Base-by-base conservation (phyloP, 2,888 invertebrate species). In the Dryadula phaetusa region DNA sequence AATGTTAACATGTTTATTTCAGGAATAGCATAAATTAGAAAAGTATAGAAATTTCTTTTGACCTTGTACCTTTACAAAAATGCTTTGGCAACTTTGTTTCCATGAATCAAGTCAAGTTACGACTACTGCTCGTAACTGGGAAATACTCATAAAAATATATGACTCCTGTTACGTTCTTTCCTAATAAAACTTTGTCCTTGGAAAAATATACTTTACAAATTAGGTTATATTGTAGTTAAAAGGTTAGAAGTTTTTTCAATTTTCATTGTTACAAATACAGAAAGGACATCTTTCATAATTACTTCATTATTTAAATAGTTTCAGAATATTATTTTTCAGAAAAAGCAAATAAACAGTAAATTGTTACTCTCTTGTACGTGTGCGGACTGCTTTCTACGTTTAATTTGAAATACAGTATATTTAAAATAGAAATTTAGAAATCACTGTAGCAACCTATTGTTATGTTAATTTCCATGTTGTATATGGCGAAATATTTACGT, bases 121-220 rank as follows among this genome's bases (percentile, higher is more conserved):
- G 61, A 56, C 42, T 49, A 62, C 34, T 34, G 42, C 62, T 62
- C 65, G 65, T 65, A 65, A 65, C 65, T 34, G 56, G 61, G 16
- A 65, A 65, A 62, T 69, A 56, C 34, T 54, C 65, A 65, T 69
- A 65, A 69, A 69, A 62, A 65, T 69, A 65, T 69, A 69, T 37
- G 49, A 18, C 64, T 62, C 49, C 61, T 54, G 62, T 64, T 52
- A 54, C 67, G 47, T 61, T 64, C 10, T 47, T 65, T 62, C 32
- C 25, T 49, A 10, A 58, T 58, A 64, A 64, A 65, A 65, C 14
- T 58, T 60, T 65, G 65, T 58, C 58, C 58, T 65, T 65, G 49
- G 49, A 49, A 49, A 49, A 40, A 49, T 58, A 47, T 28, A 64
- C 5, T 22, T 40, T 49, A 40, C 49, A 28, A 54, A 54, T 44